Percentiles rank a stretch among this genome's conserved stretches.
phyloP scores from a whole-genome alignment of 2,113 vertebrate genomes.

The Odobenus rosmarus region DNA sequence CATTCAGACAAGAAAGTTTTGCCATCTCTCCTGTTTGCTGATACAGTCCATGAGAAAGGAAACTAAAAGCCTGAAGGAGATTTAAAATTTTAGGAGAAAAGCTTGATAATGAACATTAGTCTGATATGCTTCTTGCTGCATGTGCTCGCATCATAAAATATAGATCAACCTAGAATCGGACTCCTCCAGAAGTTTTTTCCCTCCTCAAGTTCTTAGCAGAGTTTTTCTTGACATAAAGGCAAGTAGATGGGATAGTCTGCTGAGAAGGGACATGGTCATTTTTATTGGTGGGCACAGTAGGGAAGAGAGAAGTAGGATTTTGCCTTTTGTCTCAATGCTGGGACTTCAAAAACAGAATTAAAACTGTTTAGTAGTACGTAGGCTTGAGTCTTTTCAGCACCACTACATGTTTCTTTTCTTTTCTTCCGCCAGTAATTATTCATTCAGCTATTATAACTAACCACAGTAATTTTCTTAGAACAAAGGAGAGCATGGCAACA shows the following conservation, averaged over 20 bases:
- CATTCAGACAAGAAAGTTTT: not conserved
- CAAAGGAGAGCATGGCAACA: conserved; percentile 79
- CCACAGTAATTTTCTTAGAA: conserved; percentile 80
- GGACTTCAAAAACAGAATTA: conserved; percentile 62
- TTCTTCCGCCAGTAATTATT: conserved; percentile 72
- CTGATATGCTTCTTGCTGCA: not conserved
- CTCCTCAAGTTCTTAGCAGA: conserved; percentile 21
- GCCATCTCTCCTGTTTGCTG: not conserved
- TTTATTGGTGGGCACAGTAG: not conserved
- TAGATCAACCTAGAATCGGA: not conserved
- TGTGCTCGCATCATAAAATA: not conserved
- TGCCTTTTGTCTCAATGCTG: not conserved
- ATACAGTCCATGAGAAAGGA: not conserved
- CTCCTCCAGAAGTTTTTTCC: not conserved
- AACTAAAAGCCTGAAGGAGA: not conserved
- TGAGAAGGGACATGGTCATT: not conserved
- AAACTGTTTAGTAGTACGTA: conserved; percentile 37
- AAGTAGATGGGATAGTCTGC: not conserved
- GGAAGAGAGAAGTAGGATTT: not conserved
- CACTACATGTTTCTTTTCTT: conserved; percentile 69
- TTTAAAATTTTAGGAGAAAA: conserved; percentile 27
- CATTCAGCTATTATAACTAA: conserved; percentile 81
- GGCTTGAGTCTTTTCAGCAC: conserved; percentile 46
- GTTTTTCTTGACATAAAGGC: conserved; percentile 1
- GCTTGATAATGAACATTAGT: not conserved